Conservation (phyloP, 2,113 vertebrate species). For the Crotalus helleri region DNA sequence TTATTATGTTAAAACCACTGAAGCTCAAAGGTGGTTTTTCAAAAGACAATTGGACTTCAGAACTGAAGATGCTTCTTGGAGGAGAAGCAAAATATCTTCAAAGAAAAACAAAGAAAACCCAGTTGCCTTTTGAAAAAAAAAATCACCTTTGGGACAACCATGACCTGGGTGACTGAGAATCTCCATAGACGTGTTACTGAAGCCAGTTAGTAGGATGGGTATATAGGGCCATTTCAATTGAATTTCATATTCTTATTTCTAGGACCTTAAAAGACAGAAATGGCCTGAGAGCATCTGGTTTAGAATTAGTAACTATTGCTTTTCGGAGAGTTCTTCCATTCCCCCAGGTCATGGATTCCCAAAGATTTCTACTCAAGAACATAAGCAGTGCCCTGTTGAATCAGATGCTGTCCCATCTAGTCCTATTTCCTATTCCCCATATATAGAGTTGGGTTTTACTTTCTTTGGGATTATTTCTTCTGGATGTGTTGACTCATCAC, state of each 20-base stretch:
- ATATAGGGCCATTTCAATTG: neutral
- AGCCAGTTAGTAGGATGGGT: neutral
- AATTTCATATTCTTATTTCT: neutral
- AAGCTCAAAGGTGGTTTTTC: neutral
- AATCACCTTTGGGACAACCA: neutral
- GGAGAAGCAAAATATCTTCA: neutral
- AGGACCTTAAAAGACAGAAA: neutral
- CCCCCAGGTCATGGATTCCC: neutral
- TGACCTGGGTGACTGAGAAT: neutral
- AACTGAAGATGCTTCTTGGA: neutral
- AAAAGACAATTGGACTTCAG: neutral
- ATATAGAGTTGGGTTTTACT: neutral
- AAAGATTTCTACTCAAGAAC: neutral
- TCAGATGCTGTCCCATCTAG: neutral
- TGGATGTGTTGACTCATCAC: neutral
- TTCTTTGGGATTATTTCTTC: neutral
- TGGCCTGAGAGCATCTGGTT: neutral
- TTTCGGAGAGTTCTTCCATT: neutral
- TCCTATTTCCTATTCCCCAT: neutral
- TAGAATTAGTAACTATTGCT: neutral
- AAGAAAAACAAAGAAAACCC: neutral
- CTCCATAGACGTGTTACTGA: neutral
- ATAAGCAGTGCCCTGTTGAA: neutral
- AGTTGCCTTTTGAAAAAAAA: neutral
- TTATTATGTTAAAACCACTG: neutral